Percentiles rank a stretch among this genome's conserved stretches.
Conservation (phyloP, 2,797 vertebrate species). For the Apogon talboti region DNA sequence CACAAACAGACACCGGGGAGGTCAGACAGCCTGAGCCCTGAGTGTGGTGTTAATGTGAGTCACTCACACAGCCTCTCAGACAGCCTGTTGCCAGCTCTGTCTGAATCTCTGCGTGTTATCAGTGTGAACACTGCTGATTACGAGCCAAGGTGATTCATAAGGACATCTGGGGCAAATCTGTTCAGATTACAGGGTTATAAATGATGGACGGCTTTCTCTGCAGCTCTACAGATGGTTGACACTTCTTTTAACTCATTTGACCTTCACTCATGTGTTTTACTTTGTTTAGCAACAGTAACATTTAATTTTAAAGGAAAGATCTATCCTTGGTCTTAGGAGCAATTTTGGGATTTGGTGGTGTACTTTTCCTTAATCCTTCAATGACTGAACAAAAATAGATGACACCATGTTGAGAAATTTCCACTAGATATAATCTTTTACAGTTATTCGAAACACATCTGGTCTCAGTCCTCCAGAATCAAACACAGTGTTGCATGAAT, state of each 20-base stretch:
- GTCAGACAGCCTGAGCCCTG: constrained; percentile 41
- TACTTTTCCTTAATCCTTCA: constrained; percentile 35
- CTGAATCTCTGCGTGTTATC: constrained; percentile 64
- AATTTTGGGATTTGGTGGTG: constrained; percentile 41
- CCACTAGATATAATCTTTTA: constrained; percentile 12
- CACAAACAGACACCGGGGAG: constrained; percentile 6
- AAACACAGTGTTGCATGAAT: neutral
- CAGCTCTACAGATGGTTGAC: constrained; percentile 7
- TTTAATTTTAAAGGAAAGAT: constrained; percentile 25
- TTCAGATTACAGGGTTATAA: constrained; percentile 25
- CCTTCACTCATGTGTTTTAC: constrained; percentile 17
- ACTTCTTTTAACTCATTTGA: constrained; percentile 45
- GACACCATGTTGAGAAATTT: constrained; percentile 29
- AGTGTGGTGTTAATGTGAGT: constrained; percentile 53
- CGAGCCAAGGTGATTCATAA: constrained; percentile 63
- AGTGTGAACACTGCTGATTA: constrained; percentile 39
- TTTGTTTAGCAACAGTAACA: constrained; percentile 12
- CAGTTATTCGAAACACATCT: neutral
- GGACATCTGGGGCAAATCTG: constrained; percentile 62
- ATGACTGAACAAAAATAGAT: constrained; percentile 12
- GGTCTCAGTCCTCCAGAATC: neutral
- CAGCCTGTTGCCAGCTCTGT: constrained; percentile 47
- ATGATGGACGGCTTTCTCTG: constrained; percentile 25
- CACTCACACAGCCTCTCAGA: constrained; percentile 44
- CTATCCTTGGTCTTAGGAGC: constrained; percentile 8